Conservation (phyloP, 30 jellyfish, hydroid and myxozoan genomes). For the Cassiopea xamachana region DNA sequence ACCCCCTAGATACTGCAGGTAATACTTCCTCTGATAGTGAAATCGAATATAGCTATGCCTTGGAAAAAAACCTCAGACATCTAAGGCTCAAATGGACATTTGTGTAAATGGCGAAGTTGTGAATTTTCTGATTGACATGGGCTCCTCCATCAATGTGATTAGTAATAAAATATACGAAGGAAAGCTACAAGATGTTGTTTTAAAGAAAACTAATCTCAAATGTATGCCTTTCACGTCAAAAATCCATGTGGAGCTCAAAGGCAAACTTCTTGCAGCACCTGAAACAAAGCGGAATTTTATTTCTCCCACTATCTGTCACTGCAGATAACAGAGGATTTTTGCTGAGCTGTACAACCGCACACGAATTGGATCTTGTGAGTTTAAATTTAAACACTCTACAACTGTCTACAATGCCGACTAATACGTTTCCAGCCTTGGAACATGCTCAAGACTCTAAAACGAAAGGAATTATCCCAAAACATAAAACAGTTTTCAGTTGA, state of each 20-base stretch:
- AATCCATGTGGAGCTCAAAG: slow-evolving; percentile 14
- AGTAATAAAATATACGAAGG: not conserved
- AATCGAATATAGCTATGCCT: no score
- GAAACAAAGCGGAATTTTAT: slow-evolving; percentile 2
- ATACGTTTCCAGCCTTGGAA: no score
- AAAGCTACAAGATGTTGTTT: not conserved
- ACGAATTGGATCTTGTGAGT: not conserved
- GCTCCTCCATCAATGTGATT: slow-evolving; percentile 49
- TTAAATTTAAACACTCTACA: not conserved
- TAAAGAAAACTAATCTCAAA: slow-evolving; percentile 15
- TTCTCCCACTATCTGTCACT: slow-evolving; percentile 3
- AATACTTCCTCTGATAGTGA: no score
- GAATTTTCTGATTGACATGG: slow-evolving; percentile 1
- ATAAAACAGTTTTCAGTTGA: not conserved
- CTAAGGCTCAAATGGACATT: no score
- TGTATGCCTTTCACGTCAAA: not conserved
- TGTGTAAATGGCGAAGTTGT: no score
- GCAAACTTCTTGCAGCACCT: slow-evolving; percentile 2
- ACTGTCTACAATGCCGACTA: no score
- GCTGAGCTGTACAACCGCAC: slow-evolving; percentile 10
- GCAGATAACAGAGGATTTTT: slow-evolving; percentile 39
- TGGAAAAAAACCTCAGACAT: no score
- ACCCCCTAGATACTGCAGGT: no score
- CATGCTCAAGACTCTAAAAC: not conserved
- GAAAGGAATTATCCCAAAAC: not conserved